phyloP scores from a whole-genome alignment of 1,140 invertebrate species.

The Oscheius sp. region DNA sequence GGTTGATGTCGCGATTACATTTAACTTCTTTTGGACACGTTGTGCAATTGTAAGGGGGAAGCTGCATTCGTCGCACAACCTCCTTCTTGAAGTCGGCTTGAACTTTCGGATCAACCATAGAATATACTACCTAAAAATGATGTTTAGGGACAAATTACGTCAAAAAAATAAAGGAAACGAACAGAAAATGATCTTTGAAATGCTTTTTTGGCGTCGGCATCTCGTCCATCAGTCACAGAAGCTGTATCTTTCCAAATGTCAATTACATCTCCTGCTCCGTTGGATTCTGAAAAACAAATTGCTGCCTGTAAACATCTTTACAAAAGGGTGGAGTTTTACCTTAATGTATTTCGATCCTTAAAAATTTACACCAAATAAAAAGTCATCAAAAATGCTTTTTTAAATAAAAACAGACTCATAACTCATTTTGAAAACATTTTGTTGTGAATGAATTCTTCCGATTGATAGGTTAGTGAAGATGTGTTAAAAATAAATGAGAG shows the following conservation, averaged over 20 bases:
- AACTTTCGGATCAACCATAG: constrained; percentile 7
- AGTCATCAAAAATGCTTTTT: not conserved
- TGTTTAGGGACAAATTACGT: not conserved
- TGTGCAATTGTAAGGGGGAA: constrained; percentile 23
- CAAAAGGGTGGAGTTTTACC: not conserved
- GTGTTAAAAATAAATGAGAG: too few species aligned
- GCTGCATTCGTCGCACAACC: constrained; percentile 18
- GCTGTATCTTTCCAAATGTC: constrained; percentile 9
- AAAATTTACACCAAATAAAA: not conserved
- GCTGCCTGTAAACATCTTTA: not conserved
- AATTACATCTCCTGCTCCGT: constrained; percentile 12
- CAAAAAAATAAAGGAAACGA: not conserved
- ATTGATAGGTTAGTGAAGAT: too few species aligned
- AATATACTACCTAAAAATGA: constrained; percentile 4
- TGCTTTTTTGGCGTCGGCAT: constrained; percentile 22
- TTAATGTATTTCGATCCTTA: not conserved
- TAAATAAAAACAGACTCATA: too few species aligned
- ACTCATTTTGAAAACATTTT: too few species aligned
- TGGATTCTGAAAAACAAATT: not conserved
- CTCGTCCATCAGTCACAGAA: constrained; percentile 11
- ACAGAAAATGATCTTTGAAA: constrained; percentile 25
- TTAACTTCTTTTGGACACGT: not conserved
- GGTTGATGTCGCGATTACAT: not conserved
- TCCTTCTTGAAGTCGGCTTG: constrained; percentile 31
- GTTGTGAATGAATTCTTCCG: too few species aligned